Percentiles rank a stretch among this genome's conserved stretches.
phyloP scores from a whole-genome alignment of 2,113 vertebrate genomes.

The Murina feae region DNA sequence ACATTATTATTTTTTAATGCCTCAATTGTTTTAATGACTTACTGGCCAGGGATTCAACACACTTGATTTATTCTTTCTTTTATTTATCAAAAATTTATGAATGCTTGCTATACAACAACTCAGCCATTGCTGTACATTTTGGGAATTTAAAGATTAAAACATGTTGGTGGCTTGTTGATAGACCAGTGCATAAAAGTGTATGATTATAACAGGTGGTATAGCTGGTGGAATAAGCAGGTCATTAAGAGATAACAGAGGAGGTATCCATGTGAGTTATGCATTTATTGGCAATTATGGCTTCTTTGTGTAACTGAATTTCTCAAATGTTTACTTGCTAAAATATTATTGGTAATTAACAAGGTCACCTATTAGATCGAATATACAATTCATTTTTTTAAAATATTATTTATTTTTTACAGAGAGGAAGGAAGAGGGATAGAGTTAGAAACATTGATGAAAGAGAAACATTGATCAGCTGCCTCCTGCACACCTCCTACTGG shows the following conservation, averaged over 20 bases:
- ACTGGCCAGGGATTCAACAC: background rate
- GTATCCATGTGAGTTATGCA: background rate
- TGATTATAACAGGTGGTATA: background rate
- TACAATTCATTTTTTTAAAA: background rate
- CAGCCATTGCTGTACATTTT: background rate
- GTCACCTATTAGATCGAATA: background rate
- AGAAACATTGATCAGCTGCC: too few species aligned
- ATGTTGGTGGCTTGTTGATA: background rate
- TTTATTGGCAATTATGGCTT: background rate
- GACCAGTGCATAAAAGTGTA: background rate
- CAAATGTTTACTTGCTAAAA: background rate
- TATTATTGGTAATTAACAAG: background rate
- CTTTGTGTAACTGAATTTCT: background rate
- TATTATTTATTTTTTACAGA: too few species aligned
- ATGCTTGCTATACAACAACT: background rate
- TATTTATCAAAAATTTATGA: background rate
- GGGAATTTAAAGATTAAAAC: background rate
- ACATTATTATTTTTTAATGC: conserved; percentile 11
- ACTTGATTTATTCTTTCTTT: background rate
- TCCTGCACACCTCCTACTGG: too few species aligned
- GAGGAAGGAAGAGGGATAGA: too few species aligned
- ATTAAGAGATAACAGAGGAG: background rate
- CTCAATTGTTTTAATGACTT: background rate
- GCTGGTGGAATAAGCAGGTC: background rate
- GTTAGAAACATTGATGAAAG: too few species aligned